Evolutionary conservation across 2,797 vertebrate species (phyloP).

Genomic region (Manis pentadactyla): DNA sequence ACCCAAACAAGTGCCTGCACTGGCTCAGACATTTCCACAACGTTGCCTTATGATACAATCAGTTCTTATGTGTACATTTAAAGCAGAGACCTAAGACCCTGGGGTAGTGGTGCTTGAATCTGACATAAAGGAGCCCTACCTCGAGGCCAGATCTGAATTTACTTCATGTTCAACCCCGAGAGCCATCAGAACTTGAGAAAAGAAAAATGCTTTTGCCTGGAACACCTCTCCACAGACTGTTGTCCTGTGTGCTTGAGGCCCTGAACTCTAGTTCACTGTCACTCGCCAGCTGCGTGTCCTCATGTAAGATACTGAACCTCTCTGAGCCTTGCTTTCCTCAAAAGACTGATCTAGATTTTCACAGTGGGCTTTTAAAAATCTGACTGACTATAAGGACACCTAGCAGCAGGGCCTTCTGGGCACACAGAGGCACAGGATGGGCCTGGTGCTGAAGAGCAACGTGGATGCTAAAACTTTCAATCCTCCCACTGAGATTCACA

Average conservation of each 20-base stretch:
- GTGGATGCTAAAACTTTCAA: background rate
- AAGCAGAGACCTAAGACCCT: background rate
- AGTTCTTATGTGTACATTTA: background rate
- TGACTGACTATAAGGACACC: background rate
- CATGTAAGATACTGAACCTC: background rate
- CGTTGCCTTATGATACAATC: conserved; percentile 71
- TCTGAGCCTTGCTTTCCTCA: background rate
- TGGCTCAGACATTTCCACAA: conserved; percentile 83
- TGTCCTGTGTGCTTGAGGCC: background rate
- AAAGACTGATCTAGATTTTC: background rate
- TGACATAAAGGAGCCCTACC: background rate
- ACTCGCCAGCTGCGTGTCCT: background rate
- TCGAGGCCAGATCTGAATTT: background rate
- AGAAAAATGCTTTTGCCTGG: background rate
- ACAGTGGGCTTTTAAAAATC: background rate
- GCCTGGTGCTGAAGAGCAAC: background rate
- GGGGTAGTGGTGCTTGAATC: background rate
- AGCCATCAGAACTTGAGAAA: background rate
- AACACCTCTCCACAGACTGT: background rate
- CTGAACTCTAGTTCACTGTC: background rate
- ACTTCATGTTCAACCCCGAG: background rate
- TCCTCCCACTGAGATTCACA: background rate
- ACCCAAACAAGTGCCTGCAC: conserved; percentile 75
- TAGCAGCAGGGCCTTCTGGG: background rate
- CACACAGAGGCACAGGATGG: background rate